Percentiles rank a stretch among this genome's conserved stretches.
phyloP scores from a whole-genome alignment of 2,113 vertebrate species.

The Oreochromis niloticus region DNA sequence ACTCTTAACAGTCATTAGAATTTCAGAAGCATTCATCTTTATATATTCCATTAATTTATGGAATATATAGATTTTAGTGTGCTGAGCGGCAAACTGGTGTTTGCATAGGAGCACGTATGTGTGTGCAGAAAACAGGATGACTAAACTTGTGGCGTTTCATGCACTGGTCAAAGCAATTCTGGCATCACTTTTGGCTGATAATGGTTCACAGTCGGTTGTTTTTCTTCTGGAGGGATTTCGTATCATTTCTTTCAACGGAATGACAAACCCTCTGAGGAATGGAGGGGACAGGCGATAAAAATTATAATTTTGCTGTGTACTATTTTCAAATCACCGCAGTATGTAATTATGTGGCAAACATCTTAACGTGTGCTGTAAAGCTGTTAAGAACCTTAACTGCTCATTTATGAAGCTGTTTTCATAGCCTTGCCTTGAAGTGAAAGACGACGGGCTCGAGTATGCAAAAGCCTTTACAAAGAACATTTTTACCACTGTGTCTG shows the following conservation, averaged over 20 bases:
- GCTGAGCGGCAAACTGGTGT: neutral
- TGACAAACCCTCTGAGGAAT: neutral
- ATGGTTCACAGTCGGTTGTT: neutral
- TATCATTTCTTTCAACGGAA: neutral
- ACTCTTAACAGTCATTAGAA: neutral
- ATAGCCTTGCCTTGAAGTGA: neutral
- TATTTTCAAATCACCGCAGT: conserved; percentile 1
- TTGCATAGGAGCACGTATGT: neutral
- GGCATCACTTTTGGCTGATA: neutral
- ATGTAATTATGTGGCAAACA: conserved; percentile 19
- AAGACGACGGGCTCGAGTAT: neutral
- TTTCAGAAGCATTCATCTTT: neutral
- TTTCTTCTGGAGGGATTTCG: neutral
- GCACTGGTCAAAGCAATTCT: neutral
- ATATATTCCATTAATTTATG: neutral
- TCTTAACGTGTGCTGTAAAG: neutral
- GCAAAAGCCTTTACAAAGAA: neutral
- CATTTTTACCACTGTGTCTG: neutral
- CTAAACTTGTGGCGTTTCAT: neutral
- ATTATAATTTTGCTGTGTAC: neutral
- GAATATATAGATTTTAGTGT: neutral
- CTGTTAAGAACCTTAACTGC: neutral
- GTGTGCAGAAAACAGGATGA: neutral
- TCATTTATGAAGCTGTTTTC: conserved; percentile 4
- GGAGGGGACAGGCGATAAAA: neutral